Conservation (phyloP, 2,888 invertebrate species). For the Ormyrus nitidulus region DNA sequence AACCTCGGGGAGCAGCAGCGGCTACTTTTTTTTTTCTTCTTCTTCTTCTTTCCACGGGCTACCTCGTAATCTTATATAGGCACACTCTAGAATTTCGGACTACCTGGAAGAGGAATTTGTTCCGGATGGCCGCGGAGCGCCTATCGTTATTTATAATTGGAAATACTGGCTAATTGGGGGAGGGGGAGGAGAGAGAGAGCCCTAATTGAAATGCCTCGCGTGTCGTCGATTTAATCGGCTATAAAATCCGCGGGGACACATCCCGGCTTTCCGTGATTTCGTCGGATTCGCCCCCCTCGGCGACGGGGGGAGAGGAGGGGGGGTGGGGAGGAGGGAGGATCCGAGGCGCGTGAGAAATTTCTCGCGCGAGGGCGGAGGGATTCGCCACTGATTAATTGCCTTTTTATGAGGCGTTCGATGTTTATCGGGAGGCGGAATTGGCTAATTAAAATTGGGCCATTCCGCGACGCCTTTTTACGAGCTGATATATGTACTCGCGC, state of each 20-base stretch:
- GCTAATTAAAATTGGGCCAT: too few relatives aligned
- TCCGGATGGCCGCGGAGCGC: conserved; percentile 17
- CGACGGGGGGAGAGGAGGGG: too few relatives aligned
- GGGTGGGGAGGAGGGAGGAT: too few relatives aligned
- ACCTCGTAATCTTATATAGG: conserved; percentile 27
- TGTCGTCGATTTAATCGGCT: conserved; percentile 53
- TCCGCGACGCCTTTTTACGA: too few relatives aligned
- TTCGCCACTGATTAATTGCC: too few relatives aligned
- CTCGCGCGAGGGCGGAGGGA: too few relatives aligned
- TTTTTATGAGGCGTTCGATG: too few relatives aligned
- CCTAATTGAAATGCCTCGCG: conserved; percentile 56
- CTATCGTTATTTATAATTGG: conserved; percentile 38
- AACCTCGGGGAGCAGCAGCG: neutral
- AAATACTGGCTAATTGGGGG: conserved; percentile 49
- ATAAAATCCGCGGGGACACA: conserved; percentile 39
- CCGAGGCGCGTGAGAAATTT: too few relatives aligned
- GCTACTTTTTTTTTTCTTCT: conserved; percentile 20
- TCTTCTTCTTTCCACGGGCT: neutral
- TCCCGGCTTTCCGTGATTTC: neutral
- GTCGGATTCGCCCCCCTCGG: neutral
- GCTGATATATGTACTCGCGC: too few relatives aligned
- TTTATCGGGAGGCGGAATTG: too few relatives aligned
- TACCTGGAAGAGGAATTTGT: conserved; percentile 50
- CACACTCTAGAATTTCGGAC: conserved; percentile 40
- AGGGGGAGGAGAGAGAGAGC: neutral